Evolutionary conservation across 2,113 vertebrate genomes (phyloP).

Genomic region (Onychostoma macrolepis): DNA sequence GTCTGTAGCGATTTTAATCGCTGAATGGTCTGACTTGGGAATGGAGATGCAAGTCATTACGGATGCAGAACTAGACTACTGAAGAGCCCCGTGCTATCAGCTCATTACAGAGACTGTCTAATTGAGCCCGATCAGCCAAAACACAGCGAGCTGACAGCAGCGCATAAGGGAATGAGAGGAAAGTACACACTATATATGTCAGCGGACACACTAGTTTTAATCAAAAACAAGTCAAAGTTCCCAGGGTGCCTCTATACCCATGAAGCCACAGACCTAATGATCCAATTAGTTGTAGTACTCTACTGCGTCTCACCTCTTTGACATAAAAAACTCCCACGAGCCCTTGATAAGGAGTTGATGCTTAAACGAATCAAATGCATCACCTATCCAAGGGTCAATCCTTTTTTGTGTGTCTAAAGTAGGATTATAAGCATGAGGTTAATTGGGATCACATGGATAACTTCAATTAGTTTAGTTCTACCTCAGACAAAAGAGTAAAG

Average conservation of each 20-base stretch:
- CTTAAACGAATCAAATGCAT: slow-evolving; percentile 9
- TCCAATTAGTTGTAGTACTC: slow-evolving; percentile 36
- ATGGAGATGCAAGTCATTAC: slow-evolving; percentile 1
- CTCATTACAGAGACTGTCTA: slow-evolving; percentile 17
- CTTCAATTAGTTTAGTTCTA: slow-evolving; percentile 22
- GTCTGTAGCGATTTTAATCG: background rate
- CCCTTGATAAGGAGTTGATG: slow-evolving; percentile 14
- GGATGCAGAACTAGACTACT: slow-evolving; percentile 15
- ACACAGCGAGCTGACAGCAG: slow-evolving; percentile 13
- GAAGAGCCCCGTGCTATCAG: slow-evolving; percentile 18
- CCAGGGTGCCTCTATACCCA: slow-evolving; percentile 1
- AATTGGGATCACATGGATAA: slow-evolving; percentile 35
- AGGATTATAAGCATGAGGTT: slow-evolving; percentile 1
- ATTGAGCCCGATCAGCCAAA: slow-evolving; percentile 22
- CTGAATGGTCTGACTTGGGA: slow-evolving; percentile 4
- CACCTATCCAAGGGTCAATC: background rate
- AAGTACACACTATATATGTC: background rate
- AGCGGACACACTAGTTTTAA: slow-evolving; percentile 37
- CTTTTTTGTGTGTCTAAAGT: background rate
- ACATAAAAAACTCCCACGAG: slow-evolving; percentile 4
- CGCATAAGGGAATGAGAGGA: slow-evolving; percentile 1
- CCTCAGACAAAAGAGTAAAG: background rate
- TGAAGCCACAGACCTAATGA: slow-evolving; percentile 27
- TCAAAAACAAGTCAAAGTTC: slow-evolving; percentile 29
- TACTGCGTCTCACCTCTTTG: background rate